phyloP scores from a whole-genome alignment of 2,888 invertebrate genomes.

The Ormyrus nitidulus region DNA sequence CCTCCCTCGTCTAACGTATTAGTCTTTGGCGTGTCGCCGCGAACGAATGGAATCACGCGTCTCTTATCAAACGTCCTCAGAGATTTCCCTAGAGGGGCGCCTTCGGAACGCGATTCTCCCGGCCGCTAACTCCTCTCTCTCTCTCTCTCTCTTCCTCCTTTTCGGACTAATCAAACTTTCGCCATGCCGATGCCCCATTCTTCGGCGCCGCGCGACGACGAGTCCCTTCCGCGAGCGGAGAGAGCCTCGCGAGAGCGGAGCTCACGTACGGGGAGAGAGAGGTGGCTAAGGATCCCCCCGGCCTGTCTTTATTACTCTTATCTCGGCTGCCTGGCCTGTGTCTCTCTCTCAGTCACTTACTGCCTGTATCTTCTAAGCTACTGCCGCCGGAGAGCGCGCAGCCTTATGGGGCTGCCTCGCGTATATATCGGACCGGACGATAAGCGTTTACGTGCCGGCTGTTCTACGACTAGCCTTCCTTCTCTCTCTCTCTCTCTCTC shows the following conservation, averaged over 20 bases:
- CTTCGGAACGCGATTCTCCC: conserved; percentile 56
- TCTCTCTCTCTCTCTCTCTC: no score
- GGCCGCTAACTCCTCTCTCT: conserved; percentile 25
- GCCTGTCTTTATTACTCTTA: conserved; percentile 35
- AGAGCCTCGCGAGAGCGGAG: background rate
- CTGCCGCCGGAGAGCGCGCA: no score
- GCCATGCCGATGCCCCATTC: conserved; percentile 26
- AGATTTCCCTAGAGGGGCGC: conserved; percentile 61
- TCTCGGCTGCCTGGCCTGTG: background rate
- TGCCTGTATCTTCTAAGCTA: no score
- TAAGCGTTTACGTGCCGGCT: conserved; percentile 12
- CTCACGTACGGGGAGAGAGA: background rate
- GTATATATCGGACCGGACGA: background rate
- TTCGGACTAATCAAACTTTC: conserved; percentile 61
- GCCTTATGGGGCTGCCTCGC: no score
- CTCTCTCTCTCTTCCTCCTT: conserved; percentile 37
- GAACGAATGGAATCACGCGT: conserved; percentile 61
- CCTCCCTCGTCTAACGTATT: conserved; percentile 52
- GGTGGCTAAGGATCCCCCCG: background rate
- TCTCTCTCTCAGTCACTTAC: background rate
- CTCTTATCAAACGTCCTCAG: conserved; percentile 63
- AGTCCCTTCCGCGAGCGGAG: background rate
- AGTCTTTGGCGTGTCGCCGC: conserved; percentile 21
- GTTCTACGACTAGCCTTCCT: no score
- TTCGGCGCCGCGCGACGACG: background rate